Evolutionary conservation across 2,888 invertebrate genomes (phyloP), one percentile per base, ranked within the genome.

Genomic region (Hyles lineata): DNA sequence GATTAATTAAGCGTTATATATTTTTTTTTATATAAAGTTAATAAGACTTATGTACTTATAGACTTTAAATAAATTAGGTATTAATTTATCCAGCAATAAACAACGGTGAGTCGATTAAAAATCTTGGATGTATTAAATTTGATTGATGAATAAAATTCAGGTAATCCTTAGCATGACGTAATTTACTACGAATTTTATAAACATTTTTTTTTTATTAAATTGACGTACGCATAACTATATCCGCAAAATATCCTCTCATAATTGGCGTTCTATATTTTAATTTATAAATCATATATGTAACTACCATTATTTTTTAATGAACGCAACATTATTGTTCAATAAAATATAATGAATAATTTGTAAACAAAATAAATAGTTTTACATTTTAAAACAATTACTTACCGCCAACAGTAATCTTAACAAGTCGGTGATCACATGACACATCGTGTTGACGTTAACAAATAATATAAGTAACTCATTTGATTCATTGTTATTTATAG

Each of bases 401-500:
- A 50, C 19, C 55, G 19, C 61, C 29, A 50, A 67, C 67, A 67
- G 43, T 67, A 23, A 21, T 67, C 2, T n/a, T 43, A 5, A 67
- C n/a, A 43, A 17, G 67, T 43, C 50, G 50, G 67, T 50, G 67
- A 23, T 67, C 67, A 67, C n/a, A n/a, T n/a, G n/a, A n/a, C n/a
- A n/a, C 23, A 23, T 43, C 19, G 9, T n/a, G 35, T 63, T 35
- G 35, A 63, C 6, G 43, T 60, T 17, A 35, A 19, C 35, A 7
- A 43, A 70, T 9, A 32, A 55, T 29, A 29, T 79, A n/a, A n/a
- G n/a, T n/a, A 32, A 67, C 74, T 74, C 71, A 61, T 59, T 76
- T 79, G 76, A 76, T 79, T 81, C 82, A 80, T 78, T 78, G 55
- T 76, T 82, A 82, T 80, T 81, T 77, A 74, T 21, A 75, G 76